Conservation (phyloP, 1,140 invertebrate species). For the Danaus melanippus region DNA sequence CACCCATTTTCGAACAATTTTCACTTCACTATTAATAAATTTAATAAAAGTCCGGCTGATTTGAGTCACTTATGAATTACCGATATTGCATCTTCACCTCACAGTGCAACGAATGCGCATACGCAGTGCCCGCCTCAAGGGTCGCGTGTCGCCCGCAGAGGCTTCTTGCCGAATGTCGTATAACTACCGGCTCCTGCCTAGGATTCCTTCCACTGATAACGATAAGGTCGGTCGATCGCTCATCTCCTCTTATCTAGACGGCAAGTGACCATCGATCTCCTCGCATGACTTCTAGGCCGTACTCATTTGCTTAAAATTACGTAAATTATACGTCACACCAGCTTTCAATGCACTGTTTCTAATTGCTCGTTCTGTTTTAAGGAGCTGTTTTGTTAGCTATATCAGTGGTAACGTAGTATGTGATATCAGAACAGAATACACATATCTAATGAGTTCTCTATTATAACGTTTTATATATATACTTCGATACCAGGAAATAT, state of each 20-base stretch:
- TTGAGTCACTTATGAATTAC: conserved; percentile 43
- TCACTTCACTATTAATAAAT: conserved; percentile 50
- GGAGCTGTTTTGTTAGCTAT: not conserved
- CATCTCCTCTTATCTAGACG: conserved; percentile 62
- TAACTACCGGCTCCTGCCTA: conserved; percentile 39
- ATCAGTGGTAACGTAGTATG: too few relatives aligned
- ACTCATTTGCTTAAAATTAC: conserved; percentile 21
- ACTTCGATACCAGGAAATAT: too few relatives aligned
- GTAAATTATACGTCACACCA: conserved; percentile 21
- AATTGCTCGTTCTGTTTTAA: conserved; percentile 13
- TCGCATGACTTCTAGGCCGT: conserved; percentile 27
- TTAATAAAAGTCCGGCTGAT: conserved; percentile 40
- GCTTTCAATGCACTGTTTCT: conserved; percentile 15
- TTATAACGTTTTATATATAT: too few relatives aligned
- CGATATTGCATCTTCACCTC: conserved; percentile 56
- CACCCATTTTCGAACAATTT: conserved; percentile 49
- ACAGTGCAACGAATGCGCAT: conserved; percentile 34
- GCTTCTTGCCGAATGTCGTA: conserved; percentile 61
- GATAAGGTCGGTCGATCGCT: conserved; percentile 59
- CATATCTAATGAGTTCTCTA: too few relatives aligned
- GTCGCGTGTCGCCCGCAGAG: conserved; percentile 57
- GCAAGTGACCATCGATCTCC: conserved; percentile 59
- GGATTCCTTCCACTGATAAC: conserved; percentile 64
- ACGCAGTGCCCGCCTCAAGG: conserved; percentile 40
- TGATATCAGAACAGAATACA: too few relatives aligned